phyloP scores from a whole-genome alignment of 2,888 invertebrate species.

The Lymantria monacha region DNA sequence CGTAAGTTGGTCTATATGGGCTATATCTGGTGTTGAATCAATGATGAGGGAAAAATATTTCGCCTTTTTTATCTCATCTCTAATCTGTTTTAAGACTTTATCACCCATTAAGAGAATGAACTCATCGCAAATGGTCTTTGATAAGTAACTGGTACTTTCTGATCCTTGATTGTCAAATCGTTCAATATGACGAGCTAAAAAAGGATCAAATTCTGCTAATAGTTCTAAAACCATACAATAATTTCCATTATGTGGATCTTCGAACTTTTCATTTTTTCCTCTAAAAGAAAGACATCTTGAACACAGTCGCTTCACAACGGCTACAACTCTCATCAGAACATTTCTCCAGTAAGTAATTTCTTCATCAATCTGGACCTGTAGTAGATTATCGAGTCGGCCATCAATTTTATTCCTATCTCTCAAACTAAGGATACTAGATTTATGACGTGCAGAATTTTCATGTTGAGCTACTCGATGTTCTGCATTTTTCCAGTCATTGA shows the following conservation, averaged over 20 bases:
- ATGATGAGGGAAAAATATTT: slow-evolving; percentile 13
- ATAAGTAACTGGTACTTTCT: not conserved
- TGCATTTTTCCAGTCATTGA: slow-evolving; percentile 31
- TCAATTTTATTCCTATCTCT: not conserved
- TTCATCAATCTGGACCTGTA: not conserved
- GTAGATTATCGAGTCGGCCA: not conserved
- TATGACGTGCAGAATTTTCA: slow-evolving; percentile 25
- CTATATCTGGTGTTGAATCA: slow-evolving; percentile 28
- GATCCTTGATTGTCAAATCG: not conserved
- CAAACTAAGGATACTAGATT: not conserved
- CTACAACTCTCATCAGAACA: not conserved
- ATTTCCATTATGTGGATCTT: not conserved
- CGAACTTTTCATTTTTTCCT: not conserved
- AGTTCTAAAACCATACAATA: not conserved
- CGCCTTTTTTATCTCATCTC: not conserved
- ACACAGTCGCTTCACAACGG: not conserved
- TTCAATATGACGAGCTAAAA: not conserved
- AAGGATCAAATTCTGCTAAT: not conserved
- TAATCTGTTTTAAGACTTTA: not conserved
- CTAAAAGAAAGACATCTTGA: not conserved
- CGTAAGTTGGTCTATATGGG: slow-evolving; percentile 31
- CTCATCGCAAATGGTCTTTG: not conserved
- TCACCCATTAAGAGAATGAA: not conserved
- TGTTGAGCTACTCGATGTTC: slow-evolving; percentile 13
- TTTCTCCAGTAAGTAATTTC: slow-evolving; percentile 1